Percentiles rank a stretch among this genome's conserved stretches.
Evolutionary conservation across 1,140 invertebrate species (phyloP).

Genomic region (Zeugodacus cucurbitae): DNA sequence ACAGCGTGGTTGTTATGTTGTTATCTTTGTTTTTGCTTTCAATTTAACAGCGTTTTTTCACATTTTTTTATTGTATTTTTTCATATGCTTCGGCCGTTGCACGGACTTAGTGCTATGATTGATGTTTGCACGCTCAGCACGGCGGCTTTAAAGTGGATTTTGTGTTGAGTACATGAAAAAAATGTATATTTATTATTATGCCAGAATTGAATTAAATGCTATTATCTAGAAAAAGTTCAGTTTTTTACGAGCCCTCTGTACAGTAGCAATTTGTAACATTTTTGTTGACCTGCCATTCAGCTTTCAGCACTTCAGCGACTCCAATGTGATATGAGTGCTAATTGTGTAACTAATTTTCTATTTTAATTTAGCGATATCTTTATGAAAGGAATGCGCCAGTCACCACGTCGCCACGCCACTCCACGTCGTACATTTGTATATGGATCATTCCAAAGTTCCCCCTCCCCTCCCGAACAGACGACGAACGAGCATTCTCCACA

Average conservation of each 20-base stretch:
- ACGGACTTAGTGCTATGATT: neutral
- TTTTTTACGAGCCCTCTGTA: neutral
- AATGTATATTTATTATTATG: neutral
- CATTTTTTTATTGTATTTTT: neutral
- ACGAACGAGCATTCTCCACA: neutral
- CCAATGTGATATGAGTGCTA: neutral
- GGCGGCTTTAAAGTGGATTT: neutral
- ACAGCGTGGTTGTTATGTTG: neutral
- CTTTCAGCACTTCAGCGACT: neutral
- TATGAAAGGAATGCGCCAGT: neutral
- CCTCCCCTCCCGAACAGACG: neutral
- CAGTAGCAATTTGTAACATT: neutral
- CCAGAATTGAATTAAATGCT: neutral
- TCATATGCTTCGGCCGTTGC: neutral
- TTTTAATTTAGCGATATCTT: neutral
- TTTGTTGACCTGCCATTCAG: neutral
- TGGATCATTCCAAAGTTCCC: neutral
- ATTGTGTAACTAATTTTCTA: neutral
- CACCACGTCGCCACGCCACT: conserved; percentile 2
- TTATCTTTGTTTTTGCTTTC: conserved; percentile 36
- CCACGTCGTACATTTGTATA: neutral
- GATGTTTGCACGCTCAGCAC: neutral
- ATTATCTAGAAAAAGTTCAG: neutral
- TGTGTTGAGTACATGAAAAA: neutral
- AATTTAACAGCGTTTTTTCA: neutral